Evolutionary conservation across 2,888 invertebrate genomes (phyloP).

Genomic region (Amiota mariae): DNA sequence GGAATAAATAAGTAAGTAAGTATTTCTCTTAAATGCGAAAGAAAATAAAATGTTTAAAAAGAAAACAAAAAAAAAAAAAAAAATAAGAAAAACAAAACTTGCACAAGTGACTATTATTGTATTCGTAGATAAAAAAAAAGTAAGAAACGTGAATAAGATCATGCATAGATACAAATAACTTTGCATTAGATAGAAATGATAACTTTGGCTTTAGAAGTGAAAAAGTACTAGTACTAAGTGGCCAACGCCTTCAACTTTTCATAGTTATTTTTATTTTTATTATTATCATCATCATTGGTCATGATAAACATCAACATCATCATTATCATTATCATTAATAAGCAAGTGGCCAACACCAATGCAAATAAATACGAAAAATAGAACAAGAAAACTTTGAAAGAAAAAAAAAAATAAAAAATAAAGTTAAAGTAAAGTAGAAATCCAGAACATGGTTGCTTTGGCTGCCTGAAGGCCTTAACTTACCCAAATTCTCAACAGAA

Average conservation of each 20-base stretch:
- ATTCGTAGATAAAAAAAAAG: background rate
- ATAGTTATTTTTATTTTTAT: too few species aligned
- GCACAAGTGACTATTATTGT: too few species aligned
- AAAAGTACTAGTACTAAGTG: too few species aligned
- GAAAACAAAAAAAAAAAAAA: background rate
- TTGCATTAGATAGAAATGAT: background rate
- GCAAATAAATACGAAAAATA: conserved; percentile 35
- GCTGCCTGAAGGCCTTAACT: conserved; percentile 44
- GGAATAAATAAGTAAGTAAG: too few species aligned
- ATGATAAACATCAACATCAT: too few species aligned
- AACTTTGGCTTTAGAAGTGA: too few species aligned
- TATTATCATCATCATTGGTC: background rate
- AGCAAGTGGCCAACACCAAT: conserved; percentile 25
- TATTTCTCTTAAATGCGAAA: too few species aligned
- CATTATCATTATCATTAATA: background rate
- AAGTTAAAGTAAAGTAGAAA: conserved; percentile 29
- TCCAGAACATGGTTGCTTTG: background rate
- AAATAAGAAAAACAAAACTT: background rate
- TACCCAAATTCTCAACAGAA: conserved; percentile 85
- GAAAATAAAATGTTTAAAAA: background rate
- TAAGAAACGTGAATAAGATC: background rate
- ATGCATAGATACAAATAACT: background rate
- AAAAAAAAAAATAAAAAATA: background rate
- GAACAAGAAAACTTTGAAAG: conserved; percentile 32
- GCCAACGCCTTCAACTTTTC: too few species aligned